Conservation (phyloP, 2,797 vertebrate species). For the Megaceryle alcyon region DNA sequence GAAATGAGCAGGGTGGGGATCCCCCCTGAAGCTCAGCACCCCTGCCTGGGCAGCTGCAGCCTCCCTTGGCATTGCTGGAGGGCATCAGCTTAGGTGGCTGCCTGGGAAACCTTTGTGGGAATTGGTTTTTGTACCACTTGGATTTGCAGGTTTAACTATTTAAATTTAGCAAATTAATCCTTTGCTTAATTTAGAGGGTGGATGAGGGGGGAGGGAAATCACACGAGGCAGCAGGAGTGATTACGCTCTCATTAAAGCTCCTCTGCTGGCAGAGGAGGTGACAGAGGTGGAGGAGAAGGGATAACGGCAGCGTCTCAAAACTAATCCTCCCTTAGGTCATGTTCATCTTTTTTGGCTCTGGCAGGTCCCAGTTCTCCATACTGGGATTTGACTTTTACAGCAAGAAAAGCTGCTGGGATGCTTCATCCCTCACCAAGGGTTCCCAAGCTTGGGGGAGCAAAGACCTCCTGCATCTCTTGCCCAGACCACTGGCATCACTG, state of each 20-base stretch:
- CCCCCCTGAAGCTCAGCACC: not conserved
- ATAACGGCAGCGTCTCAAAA: not conserved
- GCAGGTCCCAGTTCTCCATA: not conserved
- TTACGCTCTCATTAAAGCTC: not conserved
- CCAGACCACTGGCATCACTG: accelerated
- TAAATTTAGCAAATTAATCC: conserved; percentile 34
- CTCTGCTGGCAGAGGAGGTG: not conserved
- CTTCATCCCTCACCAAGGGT: not conserved
- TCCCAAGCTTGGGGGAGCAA: not conserved
- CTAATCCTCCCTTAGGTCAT: not conserved
- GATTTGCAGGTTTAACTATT: conserved; percentile 4
- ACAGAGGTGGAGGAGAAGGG: not conserved
- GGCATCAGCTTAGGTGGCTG: not conserved
- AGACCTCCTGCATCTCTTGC: not conserved
- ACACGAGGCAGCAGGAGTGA: not conserved
- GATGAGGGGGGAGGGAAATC: not conserved
- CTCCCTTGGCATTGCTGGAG: not conserved
- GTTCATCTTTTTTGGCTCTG: not conserved
- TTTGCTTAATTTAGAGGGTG: not conserved
- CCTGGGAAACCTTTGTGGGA: not conserved
- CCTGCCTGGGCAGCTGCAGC: not conserved
- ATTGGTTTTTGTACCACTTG: not conserved
- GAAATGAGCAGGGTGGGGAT: accelerated
- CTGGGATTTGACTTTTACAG: not conserved
- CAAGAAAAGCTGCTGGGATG: not conserved